These are phyloP conservation scores for Xestia xanthographa DNA, from an alignment of 2,888 invertebrate genomes.

Conservation along the genomic window DNA sequence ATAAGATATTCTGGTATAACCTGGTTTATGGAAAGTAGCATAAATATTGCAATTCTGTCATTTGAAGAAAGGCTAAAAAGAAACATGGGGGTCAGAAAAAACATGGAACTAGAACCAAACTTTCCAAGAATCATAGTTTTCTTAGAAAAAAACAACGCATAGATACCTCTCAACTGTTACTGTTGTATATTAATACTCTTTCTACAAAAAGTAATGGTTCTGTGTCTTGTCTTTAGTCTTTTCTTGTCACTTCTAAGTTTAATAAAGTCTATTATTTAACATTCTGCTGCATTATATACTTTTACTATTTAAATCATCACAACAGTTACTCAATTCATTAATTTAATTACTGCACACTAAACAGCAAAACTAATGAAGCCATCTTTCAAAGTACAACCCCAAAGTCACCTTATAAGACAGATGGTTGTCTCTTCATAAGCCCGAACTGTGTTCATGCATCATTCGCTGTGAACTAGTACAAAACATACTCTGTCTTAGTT, in stretches of 20 bases:
- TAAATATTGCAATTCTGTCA: neutral
- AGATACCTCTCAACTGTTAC: too few relatives aligned
- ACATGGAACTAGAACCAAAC: neutral
- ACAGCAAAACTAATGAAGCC: neutral
- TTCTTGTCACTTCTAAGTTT: too few relatives aligned
- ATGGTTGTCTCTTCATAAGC: conserved; percentile 4
- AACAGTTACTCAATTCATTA: neutral
- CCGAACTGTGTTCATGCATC: conserved; percentile 26
- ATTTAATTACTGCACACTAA: neutral
- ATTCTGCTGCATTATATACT: too few relatives aligned
- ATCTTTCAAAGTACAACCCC: neutral
- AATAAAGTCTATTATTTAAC: too few relatives aligned
- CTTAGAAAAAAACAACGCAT: neutral
- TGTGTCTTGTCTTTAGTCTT: too few relatives aligned
- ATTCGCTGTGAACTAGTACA: conserved; percentile 34
- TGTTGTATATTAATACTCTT: too few relatives aligned
- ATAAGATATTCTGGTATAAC: neutral
- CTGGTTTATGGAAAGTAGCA: neutral
- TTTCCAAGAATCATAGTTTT: neutral
- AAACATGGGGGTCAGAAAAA: neutral
- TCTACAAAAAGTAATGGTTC: too few relatives aligned
- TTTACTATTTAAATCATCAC: too few relatives aligned
- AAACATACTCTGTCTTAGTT: conserved; percentile 55
- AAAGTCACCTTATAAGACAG: conserved; percentile 5
- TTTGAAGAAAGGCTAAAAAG: neutral